phyloP scores from a whole-genome alignment of 1,140 invertebrate species.

The Megathymus violae region DNA sequence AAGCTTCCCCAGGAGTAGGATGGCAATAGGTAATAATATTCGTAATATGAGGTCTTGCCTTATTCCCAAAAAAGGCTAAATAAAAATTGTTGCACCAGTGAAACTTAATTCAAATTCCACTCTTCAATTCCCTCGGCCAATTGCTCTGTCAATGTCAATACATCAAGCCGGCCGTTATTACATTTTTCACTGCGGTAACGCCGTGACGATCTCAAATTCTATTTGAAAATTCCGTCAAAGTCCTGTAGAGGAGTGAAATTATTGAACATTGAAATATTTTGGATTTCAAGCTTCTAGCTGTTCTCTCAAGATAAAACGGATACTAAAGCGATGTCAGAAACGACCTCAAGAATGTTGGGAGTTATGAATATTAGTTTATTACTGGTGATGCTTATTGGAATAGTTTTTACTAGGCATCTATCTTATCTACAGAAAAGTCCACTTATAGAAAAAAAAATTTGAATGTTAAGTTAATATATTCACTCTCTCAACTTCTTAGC shows the following conservation, averaged over 20 bases:
- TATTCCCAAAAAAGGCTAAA: not conserved
- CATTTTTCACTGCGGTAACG: conserved; percentile 22
- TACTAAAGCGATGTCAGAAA: not conserved
- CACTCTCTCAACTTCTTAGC: no score
- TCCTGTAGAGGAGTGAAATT: not conserved
- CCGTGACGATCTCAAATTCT: conserved; percentile 7
- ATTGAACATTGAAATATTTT: conserved; percentile 1
- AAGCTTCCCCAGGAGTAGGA: not conserved
- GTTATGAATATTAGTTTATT: not conserved
- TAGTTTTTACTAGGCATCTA: no score
- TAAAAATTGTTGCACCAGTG: not conserved
- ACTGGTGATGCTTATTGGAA: no score
- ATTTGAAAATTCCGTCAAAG: conserved; percentile 2
- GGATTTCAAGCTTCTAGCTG: not conserved
- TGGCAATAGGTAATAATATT: not conserved
- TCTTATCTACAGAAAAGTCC: no score
- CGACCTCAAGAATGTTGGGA: not conserved
- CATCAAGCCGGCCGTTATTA: conserved; percentile 23
- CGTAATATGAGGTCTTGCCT: not conserved
- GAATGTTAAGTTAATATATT: no score
- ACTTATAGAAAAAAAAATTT: no score
- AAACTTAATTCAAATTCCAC: conserved; percentile 8
- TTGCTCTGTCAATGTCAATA: conserved; percentile 19
- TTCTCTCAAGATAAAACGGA: not conserved
- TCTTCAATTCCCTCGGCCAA: not conserved